Conservation (phyloP, 2,113 vertebrate genomes). For the Cephalopholis sonnerati region DNA sequence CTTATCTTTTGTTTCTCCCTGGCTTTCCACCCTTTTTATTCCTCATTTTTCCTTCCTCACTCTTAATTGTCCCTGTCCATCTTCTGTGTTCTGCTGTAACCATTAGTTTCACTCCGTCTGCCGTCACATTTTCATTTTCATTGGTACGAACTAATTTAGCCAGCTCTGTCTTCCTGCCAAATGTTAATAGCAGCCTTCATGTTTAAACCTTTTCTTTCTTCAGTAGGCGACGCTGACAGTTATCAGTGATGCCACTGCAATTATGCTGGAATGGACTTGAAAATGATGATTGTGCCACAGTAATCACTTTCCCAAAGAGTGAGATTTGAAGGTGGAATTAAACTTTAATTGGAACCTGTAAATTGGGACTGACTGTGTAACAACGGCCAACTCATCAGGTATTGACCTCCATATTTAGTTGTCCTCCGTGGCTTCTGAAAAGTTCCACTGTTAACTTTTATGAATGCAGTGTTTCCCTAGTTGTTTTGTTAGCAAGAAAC, state of each 20-base stretch:
- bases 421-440: constrained; percentile 1
- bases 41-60: not conserved
- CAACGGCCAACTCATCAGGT: constrained; percentile 20
- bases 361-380: constrained; percentile 1
- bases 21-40: not conserved
- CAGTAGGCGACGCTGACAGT: constrained; percentile 33
- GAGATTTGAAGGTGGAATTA: constrained; percentile 35
- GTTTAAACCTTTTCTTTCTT: constrained; percentile 53
- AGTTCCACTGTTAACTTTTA: not conserved
- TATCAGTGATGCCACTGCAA: constrained; percentile 48
- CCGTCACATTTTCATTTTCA: constrained; percentile 42
- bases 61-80: constrained; percentile 32
- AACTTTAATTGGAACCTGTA: constrained; percentile 45
- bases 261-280: constrained; percentile 44
- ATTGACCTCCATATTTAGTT: constrained; percentile 32
- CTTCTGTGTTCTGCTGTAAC: constrained; percentile 24
- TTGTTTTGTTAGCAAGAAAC: not conserved
- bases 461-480: not conserved
- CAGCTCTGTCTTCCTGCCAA: constrained; percentile 39
- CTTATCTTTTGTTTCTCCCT: not conserved
- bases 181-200: constrained; percentile 51
- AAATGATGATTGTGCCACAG: constrained; percentile 27
- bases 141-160: constrained; percentile 43
- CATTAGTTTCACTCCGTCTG: constrained; percentile 20
- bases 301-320: constrained; percentile 36